Evolutionary conservation across 2,113 vertebrate species (phyloP), one percentile per base, ranked within the genome.

Genomic region (Kryptolebias marmoratus): DNA sequence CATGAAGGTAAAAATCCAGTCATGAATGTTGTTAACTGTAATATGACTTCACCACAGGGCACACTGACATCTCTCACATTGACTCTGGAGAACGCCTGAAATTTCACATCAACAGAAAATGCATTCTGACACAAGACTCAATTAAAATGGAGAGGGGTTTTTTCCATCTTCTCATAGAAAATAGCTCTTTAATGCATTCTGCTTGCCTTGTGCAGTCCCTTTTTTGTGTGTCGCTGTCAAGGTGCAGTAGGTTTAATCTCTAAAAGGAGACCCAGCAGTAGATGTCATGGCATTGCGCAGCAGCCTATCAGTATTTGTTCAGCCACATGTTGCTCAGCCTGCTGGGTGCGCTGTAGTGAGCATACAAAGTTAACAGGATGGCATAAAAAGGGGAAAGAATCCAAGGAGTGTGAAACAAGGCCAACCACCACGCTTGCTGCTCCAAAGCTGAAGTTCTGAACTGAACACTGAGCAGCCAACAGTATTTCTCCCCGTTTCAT

Each of bases 241-340:
- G 10, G 56, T 66, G 10, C 32, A 9, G 30, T 7, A 18, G 49
- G 11, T 71, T 36, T 27, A 58, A 68, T 14, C 47, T 55, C 68
- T 68, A 30, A 61, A 56, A 53, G 54, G 54, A 55, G 36, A 42
- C 61, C 62, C 59, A 64, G 64, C 30, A 53, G 22, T 58, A 42
- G 36, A 57, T 76, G 64, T 68, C 71, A 58, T 16, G 36, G 18
- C 31, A 63, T 36, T 16, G 22, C 31, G 53, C 62, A 55, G 48
- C 62, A 63, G 62, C 32, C 61, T 39, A 50, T 72, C 64, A 60
- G 49, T 52, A 56, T 80, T 55, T 72, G 32, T 62, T 75, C 57
- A 49, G 30, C 45, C 65, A 50, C 12, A 56, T 70, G 65, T 49
- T 66, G 73, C 55, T 76, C 59, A 32, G 48, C 47, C 67, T 70